These are phyloP conservation scores for Chesias legatella DNA, from an alignment of 2,888 invertebrate species.

Conservation along the genomic window DNA sequence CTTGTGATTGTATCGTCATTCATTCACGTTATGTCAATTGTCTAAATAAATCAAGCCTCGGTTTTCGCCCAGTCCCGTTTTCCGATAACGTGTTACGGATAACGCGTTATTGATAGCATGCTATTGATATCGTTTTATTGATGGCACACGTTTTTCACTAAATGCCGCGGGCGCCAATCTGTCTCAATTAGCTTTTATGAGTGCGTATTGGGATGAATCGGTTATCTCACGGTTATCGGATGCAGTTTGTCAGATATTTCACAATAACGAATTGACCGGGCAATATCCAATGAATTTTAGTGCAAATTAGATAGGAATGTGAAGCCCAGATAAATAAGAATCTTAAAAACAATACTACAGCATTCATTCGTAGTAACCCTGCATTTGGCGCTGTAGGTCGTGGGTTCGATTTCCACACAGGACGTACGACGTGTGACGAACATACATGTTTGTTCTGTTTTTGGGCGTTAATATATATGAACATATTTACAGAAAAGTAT, in stretches of 20 bases:
- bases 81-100: conserved; percentile 19
- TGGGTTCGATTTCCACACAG: too few species aligned
- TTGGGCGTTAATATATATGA: too few species aligned
- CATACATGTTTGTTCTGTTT: too few species aligned
- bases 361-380: too few species aligned
- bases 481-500: too few species aligned
- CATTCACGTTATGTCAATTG: conserved; percentile 38
- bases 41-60: conserved; percentile 15
- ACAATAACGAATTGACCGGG: not conserved
- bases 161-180: conserved; percentile 41
- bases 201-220: conserved; percentile 12
- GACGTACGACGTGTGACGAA: too few species aligned
- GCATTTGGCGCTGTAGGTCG: too few species aligned
- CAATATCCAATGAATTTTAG: not conserved
- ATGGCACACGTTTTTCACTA: conserved; percentile 62
- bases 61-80: conserved; percentile 9
- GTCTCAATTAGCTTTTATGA: conserved; percentile 45
- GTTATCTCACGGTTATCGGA: conserved; percentile 16
- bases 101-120: conserved; percentile 1
- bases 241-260: conserved; percentile 13
- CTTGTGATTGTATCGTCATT: too few species aligned
- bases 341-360: conserved; percentile 16
- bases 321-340: too few species aligned
- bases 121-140: conserved; percentile 44
- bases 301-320: too few species aligned